Evolutionary conservation across 2,113 vertebrate species (phyloP).

Genomic region (Ibidorhyncha struthersii): DNA sequence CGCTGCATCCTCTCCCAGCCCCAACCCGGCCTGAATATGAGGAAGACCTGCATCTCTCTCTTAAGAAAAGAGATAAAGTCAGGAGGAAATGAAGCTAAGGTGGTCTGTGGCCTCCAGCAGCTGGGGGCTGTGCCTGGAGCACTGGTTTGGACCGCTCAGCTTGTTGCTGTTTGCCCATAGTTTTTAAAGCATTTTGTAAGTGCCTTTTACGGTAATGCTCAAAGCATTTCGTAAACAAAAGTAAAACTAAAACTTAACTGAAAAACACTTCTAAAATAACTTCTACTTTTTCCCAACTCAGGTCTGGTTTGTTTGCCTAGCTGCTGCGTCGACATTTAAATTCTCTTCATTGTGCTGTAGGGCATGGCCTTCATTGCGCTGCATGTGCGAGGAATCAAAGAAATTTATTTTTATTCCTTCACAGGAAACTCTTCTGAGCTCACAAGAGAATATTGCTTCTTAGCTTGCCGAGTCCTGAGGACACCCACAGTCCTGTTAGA

Average conservation of each 20-base stretch:
- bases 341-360: background rate
- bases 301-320: background rate
- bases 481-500: background rate
- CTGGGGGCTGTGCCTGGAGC: background rate
- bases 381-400: background rate
- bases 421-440: background rate
- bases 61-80: background rate
- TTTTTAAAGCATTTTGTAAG: background rate
- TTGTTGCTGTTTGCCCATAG: background rate
- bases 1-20: background rate
- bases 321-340: background rate
- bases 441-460: background rate
- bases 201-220: background rate
- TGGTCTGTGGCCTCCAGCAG: background rate
- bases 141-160: background rate
- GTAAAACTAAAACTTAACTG: background rate
- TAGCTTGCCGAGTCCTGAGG: background rate
- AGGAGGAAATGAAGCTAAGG: background rate
- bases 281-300: background rate
- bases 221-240: background rate
- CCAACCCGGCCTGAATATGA: background rate
- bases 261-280: background rate
- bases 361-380: background rate
- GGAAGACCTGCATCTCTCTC: background rate
- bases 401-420: background rate